Conservation (phyloP, 2,888 invertebrate genomes). For the Leptothorax acervorum region DNA sequence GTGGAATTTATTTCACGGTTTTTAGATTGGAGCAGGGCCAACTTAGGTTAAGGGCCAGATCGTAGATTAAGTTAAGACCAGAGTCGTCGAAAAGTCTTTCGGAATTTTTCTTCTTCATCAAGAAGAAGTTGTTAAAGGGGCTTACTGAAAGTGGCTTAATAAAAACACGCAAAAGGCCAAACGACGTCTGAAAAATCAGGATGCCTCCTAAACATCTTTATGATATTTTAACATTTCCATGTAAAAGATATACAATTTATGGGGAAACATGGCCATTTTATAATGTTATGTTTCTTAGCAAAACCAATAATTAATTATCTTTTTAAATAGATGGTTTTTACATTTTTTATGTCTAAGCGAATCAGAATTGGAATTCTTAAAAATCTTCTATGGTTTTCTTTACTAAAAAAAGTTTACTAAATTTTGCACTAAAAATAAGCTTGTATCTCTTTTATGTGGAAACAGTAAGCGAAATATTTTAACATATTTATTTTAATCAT, state of each 20-base stretch:
- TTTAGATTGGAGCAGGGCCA: constrained; percentile 28
- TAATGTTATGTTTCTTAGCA: background rate
- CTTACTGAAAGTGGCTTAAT: constrained; percentile 4
- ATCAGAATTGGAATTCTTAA: background rate
- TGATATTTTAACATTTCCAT: background rate
- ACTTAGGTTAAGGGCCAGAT: constrained; percentile 33
- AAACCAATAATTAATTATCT: background rate
- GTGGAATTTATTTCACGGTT: constrained; percentile 22
- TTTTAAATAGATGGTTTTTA: background rate
- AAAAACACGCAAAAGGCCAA: background rate
- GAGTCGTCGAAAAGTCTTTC: background rate
- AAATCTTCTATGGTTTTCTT: background rate
- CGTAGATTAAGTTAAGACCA: constrained; percentile 41
- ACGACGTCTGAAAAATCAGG: background rate
- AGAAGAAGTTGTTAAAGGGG: constrained; percentile 11
- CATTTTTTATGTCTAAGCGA: background rate
- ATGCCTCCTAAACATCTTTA: background rate
- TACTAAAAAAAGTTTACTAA: background rate
- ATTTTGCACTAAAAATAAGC: background rate
- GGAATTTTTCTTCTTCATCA: constrained; percentile 1
- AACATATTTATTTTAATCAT: background rate
- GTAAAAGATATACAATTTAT: background rate
- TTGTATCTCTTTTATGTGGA: background rate
- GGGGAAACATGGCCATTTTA: too few species aligned
- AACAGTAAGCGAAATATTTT: background rate